Evolutionary conservation across 1,140 invertebrate genomes (phyloP).

Genomic region (Aleiodes sp.): DNA sequence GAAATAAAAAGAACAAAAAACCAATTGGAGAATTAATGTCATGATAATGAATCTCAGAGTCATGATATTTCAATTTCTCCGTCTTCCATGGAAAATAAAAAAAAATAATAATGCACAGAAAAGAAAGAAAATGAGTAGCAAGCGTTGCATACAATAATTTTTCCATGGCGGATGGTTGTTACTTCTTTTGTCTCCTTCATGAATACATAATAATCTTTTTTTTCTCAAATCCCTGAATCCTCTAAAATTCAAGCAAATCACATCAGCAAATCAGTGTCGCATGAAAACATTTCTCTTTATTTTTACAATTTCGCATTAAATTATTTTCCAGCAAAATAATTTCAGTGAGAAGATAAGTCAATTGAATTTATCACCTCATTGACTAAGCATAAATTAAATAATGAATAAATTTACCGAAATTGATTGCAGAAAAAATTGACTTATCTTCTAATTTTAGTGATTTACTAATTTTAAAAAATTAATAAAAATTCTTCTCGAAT

Average conservation of each 20-base stretch:
- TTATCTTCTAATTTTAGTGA: too few species aligned
- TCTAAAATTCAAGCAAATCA: background rate
- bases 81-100: background rate
- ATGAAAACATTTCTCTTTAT: background rate
- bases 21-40: slow-evolving; percentile 10
- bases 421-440: too few species aligned
- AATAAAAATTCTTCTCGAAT: too few species aligned
- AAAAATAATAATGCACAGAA: background rate
- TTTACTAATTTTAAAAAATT: too few species aligned
- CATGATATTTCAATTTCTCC: background rate
- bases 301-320: background rate
- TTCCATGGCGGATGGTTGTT: background rate
- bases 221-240: background rate
- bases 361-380: too few species aligned
- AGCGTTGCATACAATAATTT: background rate
- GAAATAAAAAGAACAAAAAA: background rate
- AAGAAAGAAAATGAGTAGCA: background rate
- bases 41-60: background rate
- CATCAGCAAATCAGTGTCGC: slow-evolving; percentile 6
- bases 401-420: too few species aligned
- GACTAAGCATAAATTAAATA: too few species aligned
- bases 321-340: background rate
- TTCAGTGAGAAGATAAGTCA: background rate
- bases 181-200: background rate
- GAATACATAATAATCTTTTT: background rate